These are phyloP conservation scores for Gallinago undulata DNA, from an alignment of 2,113 vertebrate species.

Conservation along the genomic window DNA sequence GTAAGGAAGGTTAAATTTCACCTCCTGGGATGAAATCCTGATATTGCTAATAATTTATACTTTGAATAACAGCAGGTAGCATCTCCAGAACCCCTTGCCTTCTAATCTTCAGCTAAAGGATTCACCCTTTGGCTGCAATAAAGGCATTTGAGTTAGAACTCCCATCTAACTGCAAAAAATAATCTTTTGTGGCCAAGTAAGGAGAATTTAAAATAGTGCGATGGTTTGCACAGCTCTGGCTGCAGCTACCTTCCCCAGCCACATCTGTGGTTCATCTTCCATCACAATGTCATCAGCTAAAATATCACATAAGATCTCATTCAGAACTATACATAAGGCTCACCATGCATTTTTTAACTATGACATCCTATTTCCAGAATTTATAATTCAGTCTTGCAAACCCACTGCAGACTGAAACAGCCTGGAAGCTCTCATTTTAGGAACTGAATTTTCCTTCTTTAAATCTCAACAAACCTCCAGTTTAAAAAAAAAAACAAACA, in stretches of 20 bases:
- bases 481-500: neutral
- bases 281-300: neutral
- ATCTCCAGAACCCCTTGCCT: neutral
- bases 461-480: neutral
- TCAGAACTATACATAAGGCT: neutral
- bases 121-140: neutral
- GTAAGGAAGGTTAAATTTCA: neutral
- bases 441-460: neutral
- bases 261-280: neutral
- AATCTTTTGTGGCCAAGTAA: neutral
- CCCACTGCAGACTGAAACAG: neutral
- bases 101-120: neutral
- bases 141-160: neutral
- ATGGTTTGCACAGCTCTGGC: neutral
- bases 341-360: neutral
- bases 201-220: neutral
- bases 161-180: neutral
- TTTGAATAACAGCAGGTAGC: neutral
- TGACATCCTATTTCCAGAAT: neutral
- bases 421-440: neutral
- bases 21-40: constrained; percentile 4
- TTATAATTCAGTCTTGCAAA: neutral
- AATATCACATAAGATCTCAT: neutral
- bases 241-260: neutral
- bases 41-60: neutral